These are phyloP conservation scores for Epinotia nisella DNA, from an alignment of 2,888 invertebrate species.

Conservation along the genomic window DNA sequence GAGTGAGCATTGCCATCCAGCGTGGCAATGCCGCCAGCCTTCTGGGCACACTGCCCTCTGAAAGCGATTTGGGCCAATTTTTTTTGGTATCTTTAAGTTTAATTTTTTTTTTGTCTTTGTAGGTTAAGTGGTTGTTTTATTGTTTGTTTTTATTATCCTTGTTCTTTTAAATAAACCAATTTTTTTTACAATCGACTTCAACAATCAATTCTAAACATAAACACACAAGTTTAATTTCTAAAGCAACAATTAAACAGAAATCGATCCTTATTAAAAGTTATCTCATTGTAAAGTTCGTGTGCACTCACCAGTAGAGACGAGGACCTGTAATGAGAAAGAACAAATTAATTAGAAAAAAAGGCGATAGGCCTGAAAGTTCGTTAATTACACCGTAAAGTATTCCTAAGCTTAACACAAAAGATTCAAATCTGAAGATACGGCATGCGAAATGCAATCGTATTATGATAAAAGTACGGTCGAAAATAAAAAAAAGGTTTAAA, in stretches of 20 bases:
- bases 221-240: not conserved
- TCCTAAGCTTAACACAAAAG: not conserved
- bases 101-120: too few species aligned
- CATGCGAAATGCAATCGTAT: not conserved
- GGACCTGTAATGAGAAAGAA: slow-evolving; percentile 31
- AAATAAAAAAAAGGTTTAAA: not conserved
- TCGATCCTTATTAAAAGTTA: not conserved
- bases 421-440: not conserved
- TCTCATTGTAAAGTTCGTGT: slow-evolving; percentile 20
- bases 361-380: slow-evolving; percentile 10
- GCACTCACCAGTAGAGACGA: slow-evolving; percentile 27
- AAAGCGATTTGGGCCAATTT: too few species aligned
- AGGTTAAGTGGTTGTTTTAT: too few species aligned
- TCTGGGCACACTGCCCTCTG: too few species aligned
- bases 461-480: not conserved
- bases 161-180: too few species aligned
- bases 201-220: not conserved
- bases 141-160: too few species aligned
- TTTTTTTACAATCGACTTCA: not conserved
- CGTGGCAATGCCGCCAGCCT: too few species aligned
- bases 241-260: not conserved
- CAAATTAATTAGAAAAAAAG: slow-evolving; percentile 29
- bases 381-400: slow-evolving; percentile 27
- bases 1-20: too few species aligned
- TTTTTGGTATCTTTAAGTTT: too few species aligned